Evolutionary conservation across 1,140 invertebrate genomes (phyloP).

Genomic region (Zaprionus ornatus): DNA sequence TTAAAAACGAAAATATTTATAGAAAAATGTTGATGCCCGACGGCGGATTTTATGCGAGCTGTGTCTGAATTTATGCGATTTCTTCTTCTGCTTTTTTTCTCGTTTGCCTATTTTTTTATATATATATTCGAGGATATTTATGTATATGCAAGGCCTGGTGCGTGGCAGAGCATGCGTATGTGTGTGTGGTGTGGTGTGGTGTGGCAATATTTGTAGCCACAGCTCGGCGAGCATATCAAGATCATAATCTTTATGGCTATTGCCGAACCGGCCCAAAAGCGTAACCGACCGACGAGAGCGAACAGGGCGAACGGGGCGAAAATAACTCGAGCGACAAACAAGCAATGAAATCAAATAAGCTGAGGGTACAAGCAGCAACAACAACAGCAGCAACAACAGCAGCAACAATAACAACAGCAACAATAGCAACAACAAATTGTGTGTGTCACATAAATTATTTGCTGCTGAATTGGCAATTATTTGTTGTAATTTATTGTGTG

Average conservation of each 20-base stretch:
- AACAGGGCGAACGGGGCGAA: slow-evolving; percentile 19
- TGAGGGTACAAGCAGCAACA: slow-evolving; percentile 33
- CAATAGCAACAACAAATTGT: slow-evolving; percentile 54
- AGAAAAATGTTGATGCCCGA: slow-evolving; percentile 49
- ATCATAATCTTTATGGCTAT: slow-evolving; percentile 63
- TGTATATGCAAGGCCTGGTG: slow-evolving; percentile 1
- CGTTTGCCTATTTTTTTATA: slow-evolving; percentile 9
- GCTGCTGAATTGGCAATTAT: slow-evolving; percentile 65
- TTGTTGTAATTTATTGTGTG: slow-evolving; percentile 64
- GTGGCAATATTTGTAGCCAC: slow-evolving; percentile 48
- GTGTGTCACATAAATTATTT: slow-evolving; percentile 64
- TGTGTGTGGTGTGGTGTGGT: slow-evolving; percentile 2
- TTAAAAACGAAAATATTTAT: slow-evolving; percentile 56
- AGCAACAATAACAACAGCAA: slow-evolving; percentile 16
- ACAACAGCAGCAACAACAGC: slow-evolving; percentile 17
- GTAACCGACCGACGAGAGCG: slow-evolving; percentile 24
- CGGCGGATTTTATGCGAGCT: slow-evolving; percentile 53
- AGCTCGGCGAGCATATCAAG: slow-evolving; percentile 47
- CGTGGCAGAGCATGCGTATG: slow-evolving; percentile 15
- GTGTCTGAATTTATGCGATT: slow-evolving; percentile 56
- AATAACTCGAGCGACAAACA: slow-evolving; percentile 54
- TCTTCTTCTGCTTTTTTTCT: slow-evolving; percentile 11
- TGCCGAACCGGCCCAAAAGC: slow-evolving; percentile 40
- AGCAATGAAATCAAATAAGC: slow-evolving; percentile 60
- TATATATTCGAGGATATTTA: slow-evolving; percentile 11